A percentile compares a stretch with the other conserved stretches of the same genome.
These are phyloP conservation scores for Platysteira castanea DNA, from an alignment of 2,113 vertebrate species.

Conservation along the genomic window DNA sequence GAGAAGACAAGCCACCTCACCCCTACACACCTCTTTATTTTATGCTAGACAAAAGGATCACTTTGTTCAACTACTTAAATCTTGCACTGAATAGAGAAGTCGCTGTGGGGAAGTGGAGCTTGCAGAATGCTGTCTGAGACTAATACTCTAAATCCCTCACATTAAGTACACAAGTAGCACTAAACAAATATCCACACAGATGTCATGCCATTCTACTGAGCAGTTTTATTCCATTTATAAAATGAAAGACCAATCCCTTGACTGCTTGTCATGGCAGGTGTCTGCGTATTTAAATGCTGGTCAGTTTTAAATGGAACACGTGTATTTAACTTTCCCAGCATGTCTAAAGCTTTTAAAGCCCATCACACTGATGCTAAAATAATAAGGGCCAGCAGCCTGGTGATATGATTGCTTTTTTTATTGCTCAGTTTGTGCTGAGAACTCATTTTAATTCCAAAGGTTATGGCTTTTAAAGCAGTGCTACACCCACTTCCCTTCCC, in stretches of 20 bases:
- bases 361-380: constrained; percentile 71
- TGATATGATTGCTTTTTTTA: constrained; percentile 70
- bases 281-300: constrained; percentile 58
- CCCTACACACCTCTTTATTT: background rate
- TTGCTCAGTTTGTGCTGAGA: constrained; percentile 48
- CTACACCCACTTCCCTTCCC: constrained; percentile 19
- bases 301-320: constrained; percentile 58
- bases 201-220: constrained; percentile 43
- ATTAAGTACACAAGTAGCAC: constrained; percentile 47
- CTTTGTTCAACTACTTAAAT: constrained; percentile 37
- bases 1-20: background rate
- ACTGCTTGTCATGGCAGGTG: constrained; percentile 56
- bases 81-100: constrained; percentile 10
- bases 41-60: constrained; percentile 11
- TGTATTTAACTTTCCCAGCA: constrained; percentile 71
- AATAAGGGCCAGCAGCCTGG: constrained; percentile 66
- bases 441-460: constrained; percentile 58
- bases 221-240: constrained; percentile 57
- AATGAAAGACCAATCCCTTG: constrained; percentile 44
- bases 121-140: background rate
- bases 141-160: constrained; percentile 52
- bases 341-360: constrained; percentile 67
- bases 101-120: background rate
- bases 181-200: constrained; percentile 59
- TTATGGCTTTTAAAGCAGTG: constrained; percentile 57